Conservation (phyloP, 2,888 invertebrate genomes). For the Apodemia zela region DNA sequence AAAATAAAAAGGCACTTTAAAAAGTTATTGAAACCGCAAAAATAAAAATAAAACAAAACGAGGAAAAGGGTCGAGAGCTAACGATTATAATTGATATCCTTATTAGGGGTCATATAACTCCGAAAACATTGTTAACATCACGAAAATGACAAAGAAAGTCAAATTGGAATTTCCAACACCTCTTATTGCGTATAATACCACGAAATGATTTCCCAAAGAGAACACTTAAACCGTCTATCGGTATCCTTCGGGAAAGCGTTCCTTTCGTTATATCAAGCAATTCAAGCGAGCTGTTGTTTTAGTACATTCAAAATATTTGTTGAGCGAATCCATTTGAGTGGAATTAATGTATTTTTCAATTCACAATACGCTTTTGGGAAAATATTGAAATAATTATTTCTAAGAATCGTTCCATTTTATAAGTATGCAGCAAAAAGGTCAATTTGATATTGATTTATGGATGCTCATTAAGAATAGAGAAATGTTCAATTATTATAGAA, state of each 20-base stretch:
- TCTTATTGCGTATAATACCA: too few species aligned
- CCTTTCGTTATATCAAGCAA: constrained; percentile 49
- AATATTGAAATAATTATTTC: neutral
- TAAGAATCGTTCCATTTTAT: neutral
- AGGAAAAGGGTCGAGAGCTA: too few species aligned
- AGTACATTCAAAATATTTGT: constrained; percentile 53
- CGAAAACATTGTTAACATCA: constrained; percentile 27
- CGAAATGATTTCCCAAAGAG: constrained; percentile 36
- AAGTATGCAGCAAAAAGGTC: too few species aligned
- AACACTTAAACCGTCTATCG: constrained; percentile 45
- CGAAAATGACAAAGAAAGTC: neutral
- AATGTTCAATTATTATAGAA: too few species aligned
- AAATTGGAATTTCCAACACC: too few species aligned
- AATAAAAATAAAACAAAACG: too few species aligned
- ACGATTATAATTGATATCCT: too few species aligned
- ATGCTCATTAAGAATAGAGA: too few species aligned
- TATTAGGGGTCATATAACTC: too few species aligned
- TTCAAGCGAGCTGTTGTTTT: constrained; percentile 42
- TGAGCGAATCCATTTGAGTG: constrained; percentile 41
- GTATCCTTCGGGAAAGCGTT: constrained; percentile 37
- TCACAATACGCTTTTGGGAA: neutral
- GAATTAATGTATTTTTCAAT: constrained; percentile 36
- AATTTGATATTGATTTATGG: too few species aligned
- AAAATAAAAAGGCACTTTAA: too few species aligned
- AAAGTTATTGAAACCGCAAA: too few species aligned